Conservation (phyloP, 1,140 invertebrate species). For the Sarcophaga peregrina region DNA sequence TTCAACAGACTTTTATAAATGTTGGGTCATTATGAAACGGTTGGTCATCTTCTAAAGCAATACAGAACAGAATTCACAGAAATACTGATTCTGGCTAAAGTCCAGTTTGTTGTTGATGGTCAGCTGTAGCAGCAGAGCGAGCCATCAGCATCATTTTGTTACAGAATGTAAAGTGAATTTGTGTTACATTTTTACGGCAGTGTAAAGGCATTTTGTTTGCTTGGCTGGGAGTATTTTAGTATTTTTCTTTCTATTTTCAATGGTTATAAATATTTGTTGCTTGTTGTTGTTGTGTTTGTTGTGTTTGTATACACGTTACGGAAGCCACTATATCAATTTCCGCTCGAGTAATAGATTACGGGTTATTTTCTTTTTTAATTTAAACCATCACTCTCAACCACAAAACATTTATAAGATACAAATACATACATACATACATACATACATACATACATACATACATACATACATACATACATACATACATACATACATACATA, state of each 20-base stretch:
- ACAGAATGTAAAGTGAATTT: not conserved
- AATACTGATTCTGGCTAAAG: not conserved
- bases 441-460: too few relatives aligned
- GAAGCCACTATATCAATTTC: constrained; percentile 46
- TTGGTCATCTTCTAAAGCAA: constrained; percentile 28
- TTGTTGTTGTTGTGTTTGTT: not conserved
- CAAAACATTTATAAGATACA: constrained; percentile 36
- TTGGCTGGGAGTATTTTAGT: not conserved
- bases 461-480: too few relatives aligned
- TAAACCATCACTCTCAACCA: constrained; percentile 46
- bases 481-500: too few relatives aligned
- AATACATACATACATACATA: too few relatives aligned
- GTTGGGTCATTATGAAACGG: constrained; percentile 44
- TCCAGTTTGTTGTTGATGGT: not conserved
- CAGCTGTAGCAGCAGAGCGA: not conserved
- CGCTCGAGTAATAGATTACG: constrained; percentile 45
- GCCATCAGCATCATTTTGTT: not conserved
- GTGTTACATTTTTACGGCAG: constrained; percentile 2
- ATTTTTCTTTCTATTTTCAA: not conserved
- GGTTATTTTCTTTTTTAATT: constrained; percentile 47
- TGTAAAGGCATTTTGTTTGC: constrained; percentile 11
- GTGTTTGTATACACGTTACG: not conserved
- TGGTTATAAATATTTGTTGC: not conserved
- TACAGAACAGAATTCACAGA: not conserved
- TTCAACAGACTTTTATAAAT: constrained; percentile 46